A percentile compares a stretch with the other conserved stretches of the same genome.
These are phyloP conservation scores for Phyllotreta striolata DNA, from an alignment of 2,888 invertebrate genomes.

Conservation along the genomic window DNA sequence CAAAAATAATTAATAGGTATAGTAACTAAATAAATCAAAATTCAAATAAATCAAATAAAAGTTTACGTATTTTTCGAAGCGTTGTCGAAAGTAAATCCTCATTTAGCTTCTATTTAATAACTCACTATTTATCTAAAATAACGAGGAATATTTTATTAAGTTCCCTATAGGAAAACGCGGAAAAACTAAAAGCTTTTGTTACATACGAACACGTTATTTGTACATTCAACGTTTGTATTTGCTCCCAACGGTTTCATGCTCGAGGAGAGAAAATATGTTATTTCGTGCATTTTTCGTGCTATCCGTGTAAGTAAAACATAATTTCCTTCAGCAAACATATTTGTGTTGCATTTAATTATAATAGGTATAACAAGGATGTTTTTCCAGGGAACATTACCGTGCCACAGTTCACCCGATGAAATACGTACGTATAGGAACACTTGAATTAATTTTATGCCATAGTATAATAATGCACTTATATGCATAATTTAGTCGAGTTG, in stretches of 20 bases:
- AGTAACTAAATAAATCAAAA: too few species aligned
- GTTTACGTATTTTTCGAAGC: too few species aligned
- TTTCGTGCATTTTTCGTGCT: slow-evolving; percentile 32
- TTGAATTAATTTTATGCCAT: background rate
- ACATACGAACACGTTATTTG: slow-evolving; percentile 11
- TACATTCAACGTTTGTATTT: slow-evolving; percentile 18
- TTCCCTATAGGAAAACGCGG: slow-evolving; percentile 1
- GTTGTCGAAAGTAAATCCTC: too few species aligned
- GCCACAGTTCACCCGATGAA: slow-evolving; percentile 13
- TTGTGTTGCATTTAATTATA: slow-evolving; percentile 36
- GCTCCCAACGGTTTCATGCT: slow-evolving; percentile 18
- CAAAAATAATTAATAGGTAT: too few species aligned
- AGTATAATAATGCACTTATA: too few species aligned
- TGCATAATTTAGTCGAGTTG: too few species aligned
- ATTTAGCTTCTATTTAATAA: too few species aligned
- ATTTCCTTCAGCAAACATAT: slow-evolving; percentile 37
- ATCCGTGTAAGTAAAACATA: slow-evolving; percentile 33
- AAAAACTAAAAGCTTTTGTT: slow-evolving; percentile 23
- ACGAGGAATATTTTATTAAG: background rate
- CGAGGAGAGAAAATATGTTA: slow-evolving; percentile 14
- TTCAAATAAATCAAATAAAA: too few species aligned
- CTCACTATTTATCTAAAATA: background rate
- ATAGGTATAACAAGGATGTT: slow-evolving; percentile 13
- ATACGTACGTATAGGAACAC: slow-evolving; percentile 11
- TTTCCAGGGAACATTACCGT: slow-evolving; percentile 1